phyloP scores from a whole-genome alignment of 2,113 vertebrate species.

The Pseudorasbora parva region DNA sequence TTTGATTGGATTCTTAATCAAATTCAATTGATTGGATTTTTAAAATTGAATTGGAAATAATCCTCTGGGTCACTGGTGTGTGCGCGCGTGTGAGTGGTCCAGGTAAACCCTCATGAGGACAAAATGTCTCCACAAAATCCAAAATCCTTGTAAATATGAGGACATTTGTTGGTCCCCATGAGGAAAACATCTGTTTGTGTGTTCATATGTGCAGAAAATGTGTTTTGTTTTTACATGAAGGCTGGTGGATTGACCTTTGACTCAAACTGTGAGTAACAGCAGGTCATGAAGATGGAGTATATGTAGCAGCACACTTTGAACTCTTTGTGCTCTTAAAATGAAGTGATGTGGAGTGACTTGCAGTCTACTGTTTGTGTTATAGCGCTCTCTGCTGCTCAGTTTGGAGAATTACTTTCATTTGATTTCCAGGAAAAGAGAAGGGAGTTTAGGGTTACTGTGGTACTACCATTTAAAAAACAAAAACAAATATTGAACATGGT shows the following conservation, averaged over 20 bases:
- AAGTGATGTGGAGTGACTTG: background rate
- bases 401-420: background rate
- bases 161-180: too few species aligned
- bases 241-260: conserved; percentile 25
- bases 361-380: background rate
- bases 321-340: conserved; percentile 14
- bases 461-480: too few species aligned
- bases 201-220: background rate
- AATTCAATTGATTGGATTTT: too few species aligned
- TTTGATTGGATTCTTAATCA: too few species aligned
- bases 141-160: too few species aligned
- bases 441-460: background rate
- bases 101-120: too few species aligned
- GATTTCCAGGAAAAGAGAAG: background rate
- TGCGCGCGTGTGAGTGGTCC: background rate
- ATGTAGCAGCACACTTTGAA: conserved; percentile 20
- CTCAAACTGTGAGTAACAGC: background rate
- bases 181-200: background rate
- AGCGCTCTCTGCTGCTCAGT: conserved; percentile 42
- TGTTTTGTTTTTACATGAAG: background rate
- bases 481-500: background rate
- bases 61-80: background rate
- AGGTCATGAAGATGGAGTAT: conserved; percentile 12
- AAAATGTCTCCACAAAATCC: too few species aligned
- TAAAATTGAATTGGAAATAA: too few species aligned